phyloP scores from a whole-genome alignment of 2,797 vertebrate genomes.

The Galago senegalensis region DNA sequence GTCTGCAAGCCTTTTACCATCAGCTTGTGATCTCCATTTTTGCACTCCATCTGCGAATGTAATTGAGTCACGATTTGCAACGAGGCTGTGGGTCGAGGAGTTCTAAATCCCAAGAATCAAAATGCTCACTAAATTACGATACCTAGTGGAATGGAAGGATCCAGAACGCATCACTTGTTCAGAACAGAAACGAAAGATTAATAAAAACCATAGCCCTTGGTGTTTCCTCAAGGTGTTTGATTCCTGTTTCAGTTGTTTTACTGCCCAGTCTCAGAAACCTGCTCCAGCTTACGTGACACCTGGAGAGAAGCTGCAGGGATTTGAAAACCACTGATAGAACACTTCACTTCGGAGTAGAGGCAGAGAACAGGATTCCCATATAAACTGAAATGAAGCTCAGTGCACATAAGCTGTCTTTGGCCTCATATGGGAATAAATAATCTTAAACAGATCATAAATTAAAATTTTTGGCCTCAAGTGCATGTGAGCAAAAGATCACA shows the following conservation, averaged over 20 bases:
- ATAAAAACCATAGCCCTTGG: neutral
- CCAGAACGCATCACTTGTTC: neutral
- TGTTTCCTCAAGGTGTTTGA: neutral
- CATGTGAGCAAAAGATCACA: neutral
- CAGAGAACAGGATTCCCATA: neutral
- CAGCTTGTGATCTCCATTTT: neutral
- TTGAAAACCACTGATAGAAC: neutral
- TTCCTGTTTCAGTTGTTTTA: neutral
- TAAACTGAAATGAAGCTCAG: neutral
- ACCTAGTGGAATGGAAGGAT: neutral
- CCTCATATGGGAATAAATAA: neutral
- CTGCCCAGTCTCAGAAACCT: neutral
- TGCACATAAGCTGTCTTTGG: neutral
- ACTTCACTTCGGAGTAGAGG: neutral
- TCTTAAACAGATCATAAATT: neutral
- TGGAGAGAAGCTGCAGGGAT: neutral
- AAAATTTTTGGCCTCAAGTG: neutral
- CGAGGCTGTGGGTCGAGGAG: neutral
- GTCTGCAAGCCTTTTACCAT: neutral
- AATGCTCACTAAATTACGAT: neutral
- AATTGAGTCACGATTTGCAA: neutral
- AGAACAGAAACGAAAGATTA: neutral
- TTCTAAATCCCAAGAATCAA: neutral
- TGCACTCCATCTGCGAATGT: neutral
- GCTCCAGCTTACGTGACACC: neutral